Base-by-base conservation (phyloP, 2,888 invertebrate genomes). In the Rhingia rostrata region DNA sequence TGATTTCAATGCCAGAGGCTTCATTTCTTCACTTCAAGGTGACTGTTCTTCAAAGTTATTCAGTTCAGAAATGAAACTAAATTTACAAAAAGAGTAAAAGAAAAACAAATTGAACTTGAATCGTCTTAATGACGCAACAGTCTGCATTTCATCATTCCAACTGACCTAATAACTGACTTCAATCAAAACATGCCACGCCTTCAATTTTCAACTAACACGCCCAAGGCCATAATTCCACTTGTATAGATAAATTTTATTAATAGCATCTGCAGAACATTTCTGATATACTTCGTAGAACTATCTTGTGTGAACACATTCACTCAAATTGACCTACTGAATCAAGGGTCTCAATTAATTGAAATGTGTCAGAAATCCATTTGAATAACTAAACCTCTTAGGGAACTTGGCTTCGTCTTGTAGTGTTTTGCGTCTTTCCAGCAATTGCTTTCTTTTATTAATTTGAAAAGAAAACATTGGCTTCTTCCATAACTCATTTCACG, bases 401-500 rank as follows among this genome's bases (percentile, higher is more conserved):
- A 73, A 30, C 47, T 54, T 63, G 60, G 1, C 5, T 43, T 67
- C 30, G 61, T 35, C 47, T 45, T 33, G 6, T 58, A 22, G 30
- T 5, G 3, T n/a, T 33, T 47, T 7, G 54, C 53, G 58, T 73
- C 10, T 56, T 10, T 56, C 53, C 60, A 47, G 33, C 35, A 6
- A 22, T 14, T 53, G 73, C 10, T 14, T 45, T 7, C 58, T 37
- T 37, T 56, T 63, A 49, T 47, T 51, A 22, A 51, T 47, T 49
- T 33, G 49, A 51, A 2, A 2, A 32, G 30, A 30, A 30, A 12
- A 0, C 30, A 33, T 2, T 5, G 12, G 4, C 32, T 14, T 14
- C n/a, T 49, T 49, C 45, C 45, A 53, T 41, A 53, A 56, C 6
- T 39, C 30, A 47, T 61, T 70, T 66, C 43, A 41, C 39, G 66